Evolutionary conservation across 2,888 invertebrate genomes (phyloP).

Genomic region (Petrolisthes cinctipes): DNA sequence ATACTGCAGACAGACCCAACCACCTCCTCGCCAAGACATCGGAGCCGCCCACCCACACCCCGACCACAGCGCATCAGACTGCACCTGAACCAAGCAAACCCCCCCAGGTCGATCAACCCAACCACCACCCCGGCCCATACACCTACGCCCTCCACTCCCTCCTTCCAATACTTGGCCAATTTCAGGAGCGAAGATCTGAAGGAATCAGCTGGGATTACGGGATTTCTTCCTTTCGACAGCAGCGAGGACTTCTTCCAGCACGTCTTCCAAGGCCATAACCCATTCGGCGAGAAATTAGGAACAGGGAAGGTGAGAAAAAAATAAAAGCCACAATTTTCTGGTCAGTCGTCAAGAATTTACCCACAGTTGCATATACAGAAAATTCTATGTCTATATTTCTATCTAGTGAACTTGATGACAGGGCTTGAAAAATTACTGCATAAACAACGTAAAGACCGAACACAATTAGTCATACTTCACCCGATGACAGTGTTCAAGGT

Average conservation of each 20-base stretch:
- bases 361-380: no score
- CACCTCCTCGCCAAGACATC: neutral
- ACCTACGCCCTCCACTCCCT: neutral
- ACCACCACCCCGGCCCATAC: neutral
- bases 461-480: no score
- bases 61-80: no score
- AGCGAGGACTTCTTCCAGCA: conserved; percentile 34
- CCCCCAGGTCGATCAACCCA: neutral
- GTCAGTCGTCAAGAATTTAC: no score
- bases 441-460: no score
- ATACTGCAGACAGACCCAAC: neutral
- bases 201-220: neutral
- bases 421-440: no score
- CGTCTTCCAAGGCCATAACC: neutral
- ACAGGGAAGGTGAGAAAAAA: neutral
- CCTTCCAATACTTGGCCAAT: neutral
- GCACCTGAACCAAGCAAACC: neutral
- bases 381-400: no score
- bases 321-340: neutral
- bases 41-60: no score
- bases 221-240: conserved; percentile 24
- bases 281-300: conserved; percentile 36
- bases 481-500: no score
- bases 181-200: neutral
- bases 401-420: no score